These are phyloP conservation scores for Lycophotia porphyrea DNA, from an alignment of 2,888 invertebrate genomes.

Conservation along the genomic window DNA sequence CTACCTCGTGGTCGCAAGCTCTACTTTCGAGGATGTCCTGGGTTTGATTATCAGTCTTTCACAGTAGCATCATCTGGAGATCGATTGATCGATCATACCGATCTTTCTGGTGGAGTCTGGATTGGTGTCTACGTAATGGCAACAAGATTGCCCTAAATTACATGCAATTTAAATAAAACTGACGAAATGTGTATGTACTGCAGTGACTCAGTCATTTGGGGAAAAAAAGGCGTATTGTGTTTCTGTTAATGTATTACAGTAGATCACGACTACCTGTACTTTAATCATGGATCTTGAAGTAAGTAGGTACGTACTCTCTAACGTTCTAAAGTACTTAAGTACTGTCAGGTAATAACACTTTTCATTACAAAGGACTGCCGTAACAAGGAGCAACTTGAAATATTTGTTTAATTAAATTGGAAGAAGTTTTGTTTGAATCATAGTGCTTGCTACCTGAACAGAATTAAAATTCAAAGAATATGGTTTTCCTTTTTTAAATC, in stretches of 20 bases:
- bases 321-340: background rate
- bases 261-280: background rate
- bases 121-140: background rate
- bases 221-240: background rate
- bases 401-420: conserved; percentile 54
- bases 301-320: background rate
- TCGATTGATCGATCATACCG: too few relatives aligned
- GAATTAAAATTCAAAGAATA: conserved; percentile 2
- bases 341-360: conserved; percentile 14
- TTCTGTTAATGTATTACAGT: background rate
- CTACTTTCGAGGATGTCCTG: background rate
- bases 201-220: background rate
- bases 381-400: conserved; percentile 27
- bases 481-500: background rate
- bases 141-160: background rate
- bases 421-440: conserved; percentile 37
- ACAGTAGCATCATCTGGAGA: background rate
- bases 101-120: too few relatives aligned
- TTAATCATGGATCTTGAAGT: background rate
- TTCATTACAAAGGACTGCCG: conserved; percentile 17
- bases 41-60: background rate
- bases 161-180: background rate
- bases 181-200: background rate
- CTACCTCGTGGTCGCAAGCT: background rate
- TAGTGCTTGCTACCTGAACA: conserved; percentile 21